A percentile compares a stretch with the other conserved stretches of the same genome.
phyloP scores from a whole-genome alignment of 1,140 invertebrate genomes.

The Drosophila takahashii region DNA sequence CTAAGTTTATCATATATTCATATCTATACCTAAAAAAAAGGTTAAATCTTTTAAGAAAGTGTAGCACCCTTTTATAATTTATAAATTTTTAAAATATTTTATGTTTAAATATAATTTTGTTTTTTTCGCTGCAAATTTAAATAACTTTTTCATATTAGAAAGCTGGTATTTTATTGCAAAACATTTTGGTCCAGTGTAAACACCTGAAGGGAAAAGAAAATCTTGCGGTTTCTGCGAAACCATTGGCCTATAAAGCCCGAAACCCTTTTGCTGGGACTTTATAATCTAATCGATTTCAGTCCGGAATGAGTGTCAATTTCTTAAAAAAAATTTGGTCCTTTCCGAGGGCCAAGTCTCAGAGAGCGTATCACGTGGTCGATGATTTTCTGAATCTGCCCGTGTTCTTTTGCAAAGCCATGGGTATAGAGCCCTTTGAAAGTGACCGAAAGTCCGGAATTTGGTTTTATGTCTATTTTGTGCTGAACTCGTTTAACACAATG shows the following conservation, averaged over 20 bases:
- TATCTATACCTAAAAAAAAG: too few species aligned
- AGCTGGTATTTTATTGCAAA: too few species aligned
- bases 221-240: not conserved
- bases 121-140: too few species aligned
- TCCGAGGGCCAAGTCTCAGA: not conserved
- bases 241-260: not conserved
- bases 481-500: constrained; percentile 19
- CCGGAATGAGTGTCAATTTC: not conserved
- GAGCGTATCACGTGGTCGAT: not conserved
- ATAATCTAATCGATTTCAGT: not conserved
- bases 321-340: not conserved
- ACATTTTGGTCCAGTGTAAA: too few species aligned
- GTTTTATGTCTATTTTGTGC: constrained; percentile 6
- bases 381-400: constrained; percentile 48
- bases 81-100: too few species aligned
- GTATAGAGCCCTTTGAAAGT: constrained; percentile 26
- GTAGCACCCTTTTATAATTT: too few species aligned
- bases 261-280: not conserved
- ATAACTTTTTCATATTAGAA: too few species aligned
- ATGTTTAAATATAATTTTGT: too few species aligned
- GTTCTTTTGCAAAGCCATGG: constrained; percentile 29
- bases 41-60: too few species aligned
- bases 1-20: too few species aligned
- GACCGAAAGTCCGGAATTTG: not conserved
- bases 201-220: not conserved